Base-by-base conservation (phyloP, 2,113 vertebrate genomes). In the Eurystomus gularis region DNA sequence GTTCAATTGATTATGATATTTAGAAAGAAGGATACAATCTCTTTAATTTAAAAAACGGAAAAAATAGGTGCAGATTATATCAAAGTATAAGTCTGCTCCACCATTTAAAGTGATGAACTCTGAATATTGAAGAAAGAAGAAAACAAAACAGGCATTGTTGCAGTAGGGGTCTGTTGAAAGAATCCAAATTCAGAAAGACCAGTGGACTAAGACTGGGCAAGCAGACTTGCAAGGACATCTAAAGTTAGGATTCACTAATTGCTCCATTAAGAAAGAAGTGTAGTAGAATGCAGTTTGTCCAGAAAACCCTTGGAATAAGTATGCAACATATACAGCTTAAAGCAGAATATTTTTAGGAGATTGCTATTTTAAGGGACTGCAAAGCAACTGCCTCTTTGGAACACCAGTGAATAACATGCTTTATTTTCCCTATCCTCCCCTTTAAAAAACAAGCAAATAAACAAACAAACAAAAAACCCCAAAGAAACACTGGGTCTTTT, bases 351-450 rank as follows among this genome's bases (percentile, higher is more conserved):
- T 58, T 69, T 44, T 55, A 33, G 54, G 71, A 44, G 5, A 9
- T 13, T 49, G 2, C 21, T 60, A 19, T 28, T 44, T 61, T 51
- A 51, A 89, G 82, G 5, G 40, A 79, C 25, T 55, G 31, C 64
- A 62, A 64, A 86, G 2, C 13, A 78, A 25, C 5, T 44, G 4
- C 7, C 17, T 49, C 8, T 42, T 42, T 42, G 15, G 42, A 42
- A 42, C 42, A 42, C 1, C 6, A 42, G 6, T 58, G 15, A 10
- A 71, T n/a, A 57, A 90, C 75, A 54, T 11, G 10, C 2, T 54
- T 6, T 0, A 15, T 62, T 76, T 58, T 6, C 3, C 7, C 13
- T 48, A 58, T 23, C 4, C 4, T 76, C 1, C 13, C 7, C 35
- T 58, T 40, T 54, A 17, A 44, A 90, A 75, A 49, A 8, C 4